Percentiles rank a stretch among this genome's conserved stretches.
These are phyloP conservation scores for Heteronetta atricapilla DNA, from an alignment of 2,113 vertebrate genomes.

Conservation along the genomic window DNA sequence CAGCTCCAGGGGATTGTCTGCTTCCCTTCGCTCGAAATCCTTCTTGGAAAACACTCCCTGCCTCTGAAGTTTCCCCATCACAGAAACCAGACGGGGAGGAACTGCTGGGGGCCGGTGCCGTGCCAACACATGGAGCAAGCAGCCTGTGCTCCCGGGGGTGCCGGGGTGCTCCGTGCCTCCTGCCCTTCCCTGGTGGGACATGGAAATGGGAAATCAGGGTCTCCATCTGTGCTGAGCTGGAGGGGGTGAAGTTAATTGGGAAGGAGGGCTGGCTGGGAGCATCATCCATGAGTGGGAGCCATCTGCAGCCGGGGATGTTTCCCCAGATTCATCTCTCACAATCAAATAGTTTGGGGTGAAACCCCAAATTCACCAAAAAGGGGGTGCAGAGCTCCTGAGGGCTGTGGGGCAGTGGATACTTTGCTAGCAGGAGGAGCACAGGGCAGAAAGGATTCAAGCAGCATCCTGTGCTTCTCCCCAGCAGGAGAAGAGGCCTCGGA, in stretches of 20 bases:
- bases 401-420: not conserved
- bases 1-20: not conserved
- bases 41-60: not conserved
- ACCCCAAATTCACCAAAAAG: no score
- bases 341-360: no score
- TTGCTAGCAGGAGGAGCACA: not conserved
- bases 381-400: no score
- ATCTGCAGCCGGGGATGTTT: not conserved
- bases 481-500: not conserved
- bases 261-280: not conserved
- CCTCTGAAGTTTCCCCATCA: not conserved
- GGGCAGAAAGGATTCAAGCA: not conserved
- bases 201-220: not conserved
- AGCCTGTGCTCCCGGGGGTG: not conserved
- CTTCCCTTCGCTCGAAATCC: not conserved
- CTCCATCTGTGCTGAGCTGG: not conserved
- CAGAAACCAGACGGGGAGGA: not conserved
- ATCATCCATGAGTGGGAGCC: not conserved
- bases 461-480: not conserved
- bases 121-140: fast-evolving
- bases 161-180: not conserved
- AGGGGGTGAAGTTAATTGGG: not conserved
- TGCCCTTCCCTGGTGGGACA: not conserved
- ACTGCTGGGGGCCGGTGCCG: no score
- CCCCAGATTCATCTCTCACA: not conserved